These are phyloP conservation scores for Liposcelis brunnea DNA, from an alignment of 2,888 invertebrate species.

Conservation along the genomic window DNA sequence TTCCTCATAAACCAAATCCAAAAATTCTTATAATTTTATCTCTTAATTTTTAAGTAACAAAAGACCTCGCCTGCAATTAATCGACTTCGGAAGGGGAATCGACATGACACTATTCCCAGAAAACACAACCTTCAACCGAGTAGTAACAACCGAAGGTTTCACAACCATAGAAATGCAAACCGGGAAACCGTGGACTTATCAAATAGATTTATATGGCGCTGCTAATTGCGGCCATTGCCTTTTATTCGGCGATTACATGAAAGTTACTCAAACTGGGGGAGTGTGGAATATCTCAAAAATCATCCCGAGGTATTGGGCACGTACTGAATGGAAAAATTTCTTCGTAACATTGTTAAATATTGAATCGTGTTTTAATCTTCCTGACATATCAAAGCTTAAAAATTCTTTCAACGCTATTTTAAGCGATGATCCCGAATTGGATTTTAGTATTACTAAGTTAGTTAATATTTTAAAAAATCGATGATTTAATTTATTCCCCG, in stretches of 20 bases:
- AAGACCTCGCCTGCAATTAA: constrained; percentile 57
- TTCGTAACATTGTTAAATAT: constrained; percentile 70
- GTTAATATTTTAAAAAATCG: too few relatives aligned
- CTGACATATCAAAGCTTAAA: constrained; percentile 36
- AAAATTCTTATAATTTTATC: constrained; percentile 3
- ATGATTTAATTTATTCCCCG: too few relatives aligned
- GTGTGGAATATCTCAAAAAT: constrained; percentile 54
- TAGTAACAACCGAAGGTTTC: constrained; percentile 60
- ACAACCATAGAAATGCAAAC: constrained; percentile 85
- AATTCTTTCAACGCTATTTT: too few relatives aligned
- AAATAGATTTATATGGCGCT: constrained; percentile 67
- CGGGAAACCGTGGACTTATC: constrained; percentile 81
- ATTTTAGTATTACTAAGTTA: too few relatives aligned
- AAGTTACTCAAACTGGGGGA: constrained; percentile 43
- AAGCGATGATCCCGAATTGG: too few relatives aligned
- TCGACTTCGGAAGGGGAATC: constrained; percentile 88
- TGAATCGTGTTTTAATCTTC: constrained; percentile 54
- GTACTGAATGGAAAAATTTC: constrained; percentile 58
- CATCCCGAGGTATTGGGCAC: constrained; percentile 55
- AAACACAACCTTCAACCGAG: constrained; percentile 55
- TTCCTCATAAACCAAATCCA: constrained; percentile 7
- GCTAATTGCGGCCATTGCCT: constrained; percentile 77
- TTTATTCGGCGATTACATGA: constrained; percentile 79
- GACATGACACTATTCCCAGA: constrained; percentile 74
- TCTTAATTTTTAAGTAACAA: constrained; percentile 10